These are phyloP conservation scores for Tylochromis polylepis DNA, from an alignment of 2,113 vertebrate species.

Conservation along the genomic window DNA sequence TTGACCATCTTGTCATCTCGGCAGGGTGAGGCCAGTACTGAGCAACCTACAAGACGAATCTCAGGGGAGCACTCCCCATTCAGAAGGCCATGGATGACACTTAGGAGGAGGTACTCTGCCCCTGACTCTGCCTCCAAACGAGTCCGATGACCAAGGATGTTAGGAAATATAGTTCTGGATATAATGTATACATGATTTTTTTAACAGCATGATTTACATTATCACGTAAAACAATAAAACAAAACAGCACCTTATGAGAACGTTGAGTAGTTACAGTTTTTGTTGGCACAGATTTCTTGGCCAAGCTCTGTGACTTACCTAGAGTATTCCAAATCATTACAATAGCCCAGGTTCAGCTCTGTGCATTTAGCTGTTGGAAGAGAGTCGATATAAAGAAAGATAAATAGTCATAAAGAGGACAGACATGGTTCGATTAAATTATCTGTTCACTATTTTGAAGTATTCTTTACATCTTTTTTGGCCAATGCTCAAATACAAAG, in stretches of 20 bases:
- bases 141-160: constrained; percentile 80
- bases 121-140: constrained; percentile 81
- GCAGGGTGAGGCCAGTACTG: constrained; percentile 85
- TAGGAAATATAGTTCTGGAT: constrained; percentile 80
- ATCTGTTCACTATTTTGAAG: neutral
- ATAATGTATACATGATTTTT: neutral
- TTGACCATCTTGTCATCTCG: constrained; percentile 68
- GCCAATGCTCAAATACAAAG: rapidly evolving
- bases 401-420: neutral
- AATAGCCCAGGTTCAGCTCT: constrained; percentile 82
- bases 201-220: neutral
- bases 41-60: constrained; percentile 88
- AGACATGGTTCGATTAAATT: rapidly evolving
- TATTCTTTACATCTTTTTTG: rapidly evolving
- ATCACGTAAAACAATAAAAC: neutral
- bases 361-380: constrained; percentile 75
- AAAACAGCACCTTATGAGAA: neutral
- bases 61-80: constrained; percentile 92
- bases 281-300: neutral
- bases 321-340: constrained; percentile 79
- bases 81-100: constrained; percentile 85
- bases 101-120: constrained; percentile 87
- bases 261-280: neutral
- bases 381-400: neutral
- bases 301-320: constrained; percentile 38